Conservation (phyloP, 2,888 invertebrate genomes). For the Oligia latruncula region DNA sequence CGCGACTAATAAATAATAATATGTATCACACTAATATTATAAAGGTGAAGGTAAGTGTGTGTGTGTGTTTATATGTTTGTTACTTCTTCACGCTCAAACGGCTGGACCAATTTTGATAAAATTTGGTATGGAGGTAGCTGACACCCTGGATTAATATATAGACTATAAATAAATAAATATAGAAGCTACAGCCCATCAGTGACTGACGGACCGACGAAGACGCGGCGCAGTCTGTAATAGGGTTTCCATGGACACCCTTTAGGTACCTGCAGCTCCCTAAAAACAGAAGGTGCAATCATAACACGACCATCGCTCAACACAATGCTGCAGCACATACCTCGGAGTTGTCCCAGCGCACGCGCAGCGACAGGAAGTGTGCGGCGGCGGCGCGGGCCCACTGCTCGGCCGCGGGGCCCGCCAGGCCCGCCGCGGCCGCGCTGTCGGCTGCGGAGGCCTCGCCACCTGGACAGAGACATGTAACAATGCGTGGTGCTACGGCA, state of each 20-base stretch:
- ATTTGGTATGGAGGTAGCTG: too few relatives aligned
- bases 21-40: too few relatives aligned
- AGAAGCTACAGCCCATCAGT: too few relatives aligned
- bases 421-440: slow-evolving; percentile 33
- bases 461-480: neutral
- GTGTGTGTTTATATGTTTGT: too few relatives aligned
- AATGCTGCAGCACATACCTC: slow-evolving; percentile 83
- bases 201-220: too few relatives aligned
- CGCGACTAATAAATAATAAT: too few relatives aligned
- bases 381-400: slow-evolving; percentile 71
- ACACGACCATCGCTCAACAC: neutral
- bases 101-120: too few relatives aligned
- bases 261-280: too few relatives aligned
- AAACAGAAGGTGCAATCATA: neutral
- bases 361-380: slow-evolving; percentile 81
- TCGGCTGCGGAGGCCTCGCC: slow-evolving; percentile 33
- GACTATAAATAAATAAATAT: too few relatives aligned
- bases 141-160: too few relatives aligned
- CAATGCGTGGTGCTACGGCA: neutral
- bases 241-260: neutral
- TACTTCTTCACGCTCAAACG: too few relatives aligned
- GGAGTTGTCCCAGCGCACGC: slow-evolving; percentile 97
- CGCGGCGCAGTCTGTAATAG: neutral
- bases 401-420: slow-evolving; percentile 49
- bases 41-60: too few relatives aligned